Conservation (phyloP, 1,140 invertebrate species). For the Aradophagus sp. region DNA sequence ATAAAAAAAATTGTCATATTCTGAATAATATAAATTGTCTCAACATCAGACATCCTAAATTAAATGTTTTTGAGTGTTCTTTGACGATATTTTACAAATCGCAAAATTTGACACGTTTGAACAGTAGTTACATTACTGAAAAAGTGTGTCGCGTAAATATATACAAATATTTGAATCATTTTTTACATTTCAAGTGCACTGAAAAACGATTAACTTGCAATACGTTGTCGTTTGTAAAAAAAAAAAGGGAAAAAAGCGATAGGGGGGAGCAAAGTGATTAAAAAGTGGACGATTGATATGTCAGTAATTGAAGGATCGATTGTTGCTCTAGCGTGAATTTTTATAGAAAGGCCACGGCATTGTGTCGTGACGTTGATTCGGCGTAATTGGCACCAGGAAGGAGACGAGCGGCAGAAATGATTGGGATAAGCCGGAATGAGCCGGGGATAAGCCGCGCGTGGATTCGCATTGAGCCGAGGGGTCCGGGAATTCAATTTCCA, state of each 20-base stretch:
- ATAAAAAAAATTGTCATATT: too few species aligned
- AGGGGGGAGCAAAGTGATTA: slow-evolving; percentile 6
- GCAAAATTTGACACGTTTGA: too few species aligned
- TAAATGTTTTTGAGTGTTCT: too few species aligned
- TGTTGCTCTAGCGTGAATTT: slow-evolving; percentile 27
- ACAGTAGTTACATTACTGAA: too few species aligned
- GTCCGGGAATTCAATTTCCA: slow-evolving; percentile 48
- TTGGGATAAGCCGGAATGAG: slow-evolving; percentile 75
- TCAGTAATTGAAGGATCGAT: slow-evolving; percentile 33
- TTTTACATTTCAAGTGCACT: too few species aligned
- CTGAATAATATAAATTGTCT: too few species aligned
- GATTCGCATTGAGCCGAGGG: slow-evolving; percentile 56
- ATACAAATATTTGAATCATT: too few species aligned
- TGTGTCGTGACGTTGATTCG: slow-evolving; percentile 74
- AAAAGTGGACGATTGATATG: slow-evolving; percentile 26
- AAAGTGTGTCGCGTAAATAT: too few species aligned
- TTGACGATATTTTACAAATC: too few species aligned
- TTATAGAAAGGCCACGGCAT: slow-evolving; percentile 48
- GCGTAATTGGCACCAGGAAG: slow-evolving; percentile 74
- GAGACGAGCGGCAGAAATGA: slow-evolving; percentile 70
- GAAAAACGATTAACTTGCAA: too few species aligned
- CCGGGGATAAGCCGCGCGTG: slow-evolving; percentile 71
- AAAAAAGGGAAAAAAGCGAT: neutral
- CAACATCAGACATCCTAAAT: too few species aligned
- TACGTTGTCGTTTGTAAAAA: too few species aligned